These are phyloP conservation scores for Eunapius fragilis DNA, from an alignment of 37 sponge, comb jelly and placozoan genomes.

Conservation along the genomic window DNA sequence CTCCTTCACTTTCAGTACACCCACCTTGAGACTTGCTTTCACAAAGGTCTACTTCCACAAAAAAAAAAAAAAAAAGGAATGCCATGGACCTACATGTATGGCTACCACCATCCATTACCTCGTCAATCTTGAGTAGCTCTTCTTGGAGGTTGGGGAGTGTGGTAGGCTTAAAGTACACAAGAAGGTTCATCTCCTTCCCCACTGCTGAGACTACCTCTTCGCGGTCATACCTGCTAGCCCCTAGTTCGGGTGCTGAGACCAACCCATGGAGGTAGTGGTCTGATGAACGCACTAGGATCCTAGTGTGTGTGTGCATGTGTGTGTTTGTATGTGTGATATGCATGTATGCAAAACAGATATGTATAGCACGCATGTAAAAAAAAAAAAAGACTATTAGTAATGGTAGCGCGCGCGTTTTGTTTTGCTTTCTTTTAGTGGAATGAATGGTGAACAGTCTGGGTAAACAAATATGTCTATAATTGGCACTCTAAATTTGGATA, in stretches of 20 bases:
- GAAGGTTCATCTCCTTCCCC: conserved; percentile 80
- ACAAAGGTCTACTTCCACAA: conserved; percentile 83
- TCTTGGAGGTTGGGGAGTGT: conserved; percentile 39
- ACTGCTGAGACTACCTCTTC: conserved; percentile 83
- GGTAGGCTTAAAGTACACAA: conserved; percentile 65
- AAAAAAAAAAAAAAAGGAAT: too few species aligned
- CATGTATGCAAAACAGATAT: too few species aligned
- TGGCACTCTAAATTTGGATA: neutral
- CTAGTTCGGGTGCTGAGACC: conserved; percentile 49
- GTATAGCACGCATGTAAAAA: neutral
- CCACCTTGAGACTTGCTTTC: conserved; percentile 74
- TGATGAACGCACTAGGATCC: conserved; percentile 74
- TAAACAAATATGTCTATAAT: neutral
- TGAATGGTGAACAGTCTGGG: neutral
- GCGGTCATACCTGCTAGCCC: conserved; percentile 26
- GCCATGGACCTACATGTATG: neutral
- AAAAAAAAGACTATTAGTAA: too few species aligned
- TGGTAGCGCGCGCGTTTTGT: neutral
- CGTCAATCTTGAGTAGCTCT: conserved; percentile 88
- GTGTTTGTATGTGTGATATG: neutral
- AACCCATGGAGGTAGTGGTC: conserved; percentile 77
- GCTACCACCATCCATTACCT: conserved; percentile 67
- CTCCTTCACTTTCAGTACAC: conserved; percentile 79
- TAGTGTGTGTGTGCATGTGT: conserved; percentile 6
- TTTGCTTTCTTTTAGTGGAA: neutral